Evolutionary conservation across 2,888 invertebrate species (phyloP), one percentile per base, ranked within the genome.

Genomic region (Cephus nigrinus): DNA sequence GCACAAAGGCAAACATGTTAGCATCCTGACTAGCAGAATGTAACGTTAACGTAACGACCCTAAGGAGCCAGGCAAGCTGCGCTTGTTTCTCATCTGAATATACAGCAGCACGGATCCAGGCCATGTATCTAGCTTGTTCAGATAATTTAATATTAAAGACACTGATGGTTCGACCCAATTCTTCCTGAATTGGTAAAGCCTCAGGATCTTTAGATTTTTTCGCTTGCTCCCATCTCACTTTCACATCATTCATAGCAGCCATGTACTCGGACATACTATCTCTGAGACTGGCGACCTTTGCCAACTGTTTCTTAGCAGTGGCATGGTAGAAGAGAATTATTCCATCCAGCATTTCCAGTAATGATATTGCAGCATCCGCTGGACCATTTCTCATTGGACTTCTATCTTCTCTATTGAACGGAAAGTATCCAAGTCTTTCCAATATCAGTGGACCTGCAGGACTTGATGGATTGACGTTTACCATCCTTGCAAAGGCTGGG

Each of bases 1-100:
- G 96, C 23, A 95, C 94, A 88, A 95, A 96, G 32, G 94, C 93
- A 87, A 96, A 95, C 79, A 95, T 93, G 73, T 93, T 93, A 4
- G 94, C 94, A 69, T 93, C 92, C 68, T 93, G 92, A 0, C 95
- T 94, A 0, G 95, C 93, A 15, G 93, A 90, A 34, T 94, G 92
- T 74, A 96, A 86, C 0, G 95, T 95, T 79, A 93, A 92, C 9
- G 95, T 89, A 0, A 95, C 93, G 0, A 94, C 93, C 12, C 93
- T 91, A 72, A 95, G 92, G 69, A 95, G 92, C 92, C 93, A 94
- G 0, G 93, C 93, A 0, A 95, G 90, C 77, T 95, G 94, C 0
- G 89, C 85, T 86, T 95, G 95, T 34, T 95, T 93, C 77, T 94
- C 93, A 84, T 93, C 92, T 0, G 95, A 95, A 92, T 94, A 95